phyloP scores from a whole-genome alignment of 2,888 invertebrate genomes.

The Morpho achilles region DNA sequence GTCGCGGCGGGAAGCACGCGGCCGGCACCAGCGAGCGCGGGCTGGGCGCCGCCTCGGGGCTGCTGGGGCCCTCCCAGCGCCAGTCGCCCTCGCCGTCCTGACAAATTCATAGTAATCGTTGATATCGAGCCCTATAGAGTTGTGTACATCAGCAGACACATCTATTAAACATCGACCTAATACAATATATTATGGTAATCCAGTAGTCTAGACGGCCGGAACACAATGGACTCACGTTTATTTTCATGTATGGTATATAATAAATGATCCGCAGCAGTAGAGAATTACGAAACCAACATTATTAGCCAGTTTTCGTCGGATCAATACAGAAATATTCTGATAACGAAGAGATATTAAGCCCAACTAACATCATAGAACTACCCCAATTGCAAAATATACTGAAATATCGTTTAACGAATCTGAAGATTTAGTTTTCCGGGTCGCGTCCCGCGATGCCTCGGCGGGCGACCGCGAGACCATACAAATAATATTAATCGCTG shows the following conservation, averaged over 20 bases:
- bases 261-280: too few species aligned
- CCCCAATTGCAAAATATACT: not conserved
- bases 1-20: conserved; percentile 61
- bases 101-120: not conserved
- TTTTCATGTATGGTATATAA: too few species aligned
- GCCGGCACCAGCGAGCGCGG: conserved; percentile 62
- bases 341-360: too few species aligned
- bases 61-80: conserved; percentile 61
- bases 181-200: conserved; percentile 18
- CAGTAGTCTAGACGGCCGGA: conserved; percentile 16
- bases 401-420: conserved; percentile 6
- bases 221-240: conserved; percentile 2
- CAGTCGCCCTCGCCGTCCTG: conserved; percentile 41
- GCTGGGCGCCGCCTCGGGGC: conserved; percentile 64
- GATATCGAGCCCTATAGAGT: not conserved
- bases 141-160: too few species aligned
- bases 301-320: too few species aligned
- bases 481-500: conserved; percentile 74
- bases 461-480: conserved; percentile 46
- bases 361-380: too few species aligned
- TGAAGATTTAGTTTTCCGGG: conserved; percentile 46
- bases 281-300: too few species aligned
- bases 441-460: conserved; percentile 43
- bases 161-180: conserved; percentile 1
- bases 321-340: too few species aligned